These are phyloP conservation scores for Augochlorella aurata DNA, from an alignment of 2,888 invertebrate species.

Conservation along the genomic window DNA sequence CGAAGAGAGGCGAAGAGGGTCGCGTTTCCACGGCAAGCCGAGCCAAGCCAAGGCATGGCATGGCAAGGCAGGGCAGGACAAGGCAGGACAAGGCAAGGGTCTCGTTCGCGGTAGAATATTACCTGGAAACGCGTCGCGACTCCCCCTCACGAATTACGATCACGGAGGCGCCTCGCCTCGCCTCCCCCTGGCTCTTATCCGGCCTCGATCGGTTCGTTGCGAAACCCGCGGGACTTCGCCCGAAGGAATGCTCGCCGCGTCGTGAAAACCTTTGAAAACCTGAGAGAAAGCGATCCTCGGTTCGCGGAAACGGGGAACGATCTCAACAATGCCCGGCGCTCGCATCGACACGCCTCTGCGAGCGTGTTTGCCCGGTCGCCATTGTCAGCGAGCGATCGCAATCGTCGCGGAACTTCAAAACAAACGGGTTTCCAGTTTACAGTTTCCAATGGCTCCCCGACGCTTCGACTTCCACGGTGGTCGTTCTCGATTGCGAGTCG, in stretches of 20 bases:
- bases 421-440: neutral
- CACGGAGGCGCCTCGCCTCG: constrained; percentile 26
- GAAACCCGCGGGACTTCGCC: constrained; percentile 12
- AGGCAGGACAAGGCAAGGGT: neutral
- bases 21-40: neutral
- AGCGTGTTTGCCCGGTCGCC: constrained; percentile 4
- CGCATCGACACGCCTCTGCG: constrained; percentile 8
- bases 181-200: constrained; percentile 1
- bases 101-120: constrained; percentile 28
- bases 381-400: constrained; percentile 1
- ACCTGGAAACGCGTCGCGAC: constrained; percentile 61
- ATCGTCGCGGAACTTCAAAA: neutral
- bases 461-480: neutral
- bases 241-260: constrained; percentile 1
- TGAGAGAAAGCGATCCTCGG: constrained; percentile 14
- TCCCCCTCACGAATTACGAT: constrained; percentile 47
- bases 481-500: too few species aligned
- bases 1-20: neutral
- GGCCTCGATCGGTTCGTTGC: constrained; percentile 8
- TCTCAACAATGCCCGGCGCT: constrained; percentile 3
- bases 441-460: neutral
- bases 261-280: constrained; percentile 7
- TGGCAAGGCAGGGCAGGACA: too few species aligned
- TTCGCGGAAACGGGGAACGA: constrained; percentile 15
- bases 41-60: too few species aligned